Evolutionary conservation across 1,140 invertebrate genomes (phyloP), one percentile per base, ranked within the genome.

Genomic region (Trypoxylus dichotomus): DNA sequence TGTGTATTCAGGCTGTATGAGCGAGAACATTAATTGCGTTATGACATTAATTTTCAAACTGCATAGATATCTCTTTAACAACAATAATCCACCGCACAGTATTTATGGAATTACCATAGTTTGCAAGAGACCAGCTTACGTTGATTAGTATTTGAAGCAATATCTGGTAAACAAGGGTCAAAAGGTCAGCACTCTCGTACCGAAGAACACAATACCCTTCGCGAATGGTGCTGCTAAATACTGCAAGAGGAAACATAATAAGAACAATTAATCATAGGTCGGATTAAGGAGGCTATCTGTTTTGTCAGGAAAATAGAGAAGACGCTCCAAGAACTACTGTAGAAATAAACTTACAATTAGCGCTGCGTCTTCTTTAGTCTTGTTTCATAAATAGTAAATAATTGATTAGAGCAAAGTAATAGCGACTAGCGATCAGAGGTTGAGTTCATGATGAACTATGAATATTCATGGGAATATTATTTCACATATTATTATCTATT

Each of bases 241-340:
- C 47, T 54, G 47, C 1, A 19, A 54, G 47, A 54, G 47, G 47
- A 54, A 54, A 54, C 47, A 54, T 54, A 54, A 54, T 54, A 54
- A 54, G 15, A 54, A n/a, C 47, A 54, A 54, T 54, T 54, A 54
- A 54, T 54, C 47, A 54, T 54, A 54, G 47, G 47, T 19, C 47
- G 47, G 47, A 54, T 54, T 54, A 54, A 54, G 47, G 15, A 54
- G 47, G 47, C 47, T n/a, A 54, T 54, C 47, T 54, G 47, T 54
- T 54, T n/a, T 19, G 47, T 54, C 47, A 54, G 1, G 47, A 54
- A 54, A 54, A 54, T 54, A 54, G 19, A 15, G 47, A 19, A n/a
- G 47, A 54, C 7, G 19, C 47, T 15, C 47, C 47, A 54, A 19
- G 10, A 54, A 54, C 47, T 54, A 54, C 19, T 54, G 47, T 19